These are phyloP conservation scores for Mesoclemmys tuberculata DNA, from an alignment of 2,113 vertebrate genomes.

Conservation along the genomic window DNA sequence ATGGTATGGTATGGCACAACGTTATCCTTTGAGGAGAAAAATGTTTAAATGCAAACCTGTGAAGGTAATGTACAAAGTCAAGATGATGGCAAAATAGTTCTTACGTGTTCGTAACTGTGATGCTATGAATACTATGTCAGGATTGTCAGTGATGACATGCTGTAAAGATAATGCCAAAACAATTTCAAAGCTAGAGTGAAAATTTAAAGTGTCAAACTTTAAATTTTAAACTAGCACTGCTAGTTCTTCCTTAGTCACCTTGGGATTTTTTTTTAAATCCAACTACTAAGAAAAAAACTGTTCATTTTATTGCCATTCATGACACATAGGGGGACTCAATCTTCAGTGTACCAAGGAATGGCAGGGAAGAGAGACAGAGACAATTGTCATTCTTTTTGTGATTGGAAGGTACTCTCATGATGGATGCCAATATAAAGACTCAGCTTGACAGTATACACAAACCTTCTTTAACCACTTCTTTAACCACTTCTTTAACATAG, in stretches of 20 bases:
- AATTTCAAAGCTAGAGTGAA: neutral
- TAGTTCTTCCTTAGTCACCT: neutral
- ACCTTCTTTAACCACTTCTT: neutral
- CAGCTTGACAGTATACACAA: neutral
- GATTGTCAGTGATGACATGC: rapidly evolving
- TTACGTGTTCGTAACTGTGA: no score
- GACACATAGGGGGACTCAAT: neutral
- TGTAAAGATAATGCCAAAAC: rapidly evolving
- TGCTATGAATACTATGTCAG: no score
- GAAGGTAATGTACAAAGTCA: neutral
- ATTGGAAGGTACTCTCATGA: neutral
- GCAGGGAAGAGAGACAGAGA: neutral
- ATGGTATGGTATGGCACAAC: no score
- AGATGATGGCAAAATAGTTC: neutral
- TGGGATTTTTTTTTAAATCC: neutral
- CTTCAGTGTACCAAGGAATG: neutral
- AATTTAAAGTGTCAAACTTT: neutral
- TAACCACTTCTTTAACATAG: neutral
- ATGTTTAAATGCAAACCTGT: neutral
- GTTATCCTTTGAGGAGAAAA: neutral
- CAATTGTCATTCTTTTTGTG: neutral
- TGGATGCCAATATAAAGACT: neutral
- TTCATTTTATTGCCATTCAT: neutral
- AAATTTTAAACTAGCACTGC: no score
- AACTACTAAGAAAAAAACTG: neutral